Evolutionary conservation across 2,797 vertebrate species (phyloP).

Genomic region (Cirrhinus molitorella): DNA sequence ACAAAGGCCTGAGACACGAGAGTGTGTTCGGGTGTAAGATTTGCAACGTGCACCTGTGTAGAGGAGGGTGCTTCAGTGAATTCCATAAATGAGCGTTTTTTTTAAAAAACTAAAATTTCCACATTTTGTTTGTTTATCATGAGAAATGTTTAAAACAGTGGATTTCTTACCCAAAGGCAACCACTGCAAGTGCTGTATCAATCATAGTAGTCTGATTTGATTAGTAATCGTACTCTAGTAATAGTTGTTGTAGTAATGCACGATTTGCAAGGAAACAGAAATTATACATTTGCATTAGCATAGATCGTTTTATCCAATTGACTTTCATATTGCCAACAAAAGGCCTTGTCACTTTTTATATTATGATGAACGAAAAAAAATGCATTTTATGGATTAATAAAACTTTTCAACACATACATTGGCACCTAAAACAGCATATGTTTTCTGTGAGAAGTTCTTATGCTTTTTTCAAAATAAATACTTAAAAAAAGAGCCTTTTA

Average conservation of each 20-base stretch:
- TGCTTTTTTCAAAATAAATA: constrained; percentile 81
- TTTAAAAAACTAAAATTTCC: background rate
- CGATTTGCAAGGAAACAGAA: constrained; percentile 75
- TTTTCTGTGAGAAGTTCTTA: constrained; percentile 80
- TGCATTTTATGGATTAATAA: constrained; percentile 80
- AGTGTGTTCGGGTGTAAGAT: constrained; percentile 87
- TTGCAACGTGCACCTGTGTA: constrained; percentile 87
- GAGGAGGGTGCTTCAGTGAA: constrained; percentile 85
- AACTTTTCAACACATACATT: constrained; percentile 79
- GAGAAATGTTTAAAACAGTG: constrained; percentile 54
- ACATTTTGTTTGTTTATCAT: constrained; percentile 68
- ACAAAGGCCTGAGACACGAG: constrained; percentile 84
- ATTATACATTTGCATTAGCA: constrained; percentile 78
- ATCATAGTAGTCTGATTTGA: constrained; percentile 80
- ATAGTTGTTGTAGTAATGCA: constrained; percentile 82
- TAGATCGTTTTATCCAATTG: constrained; percentile 81
- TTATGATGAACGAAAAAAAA: constrained; percentile 72
- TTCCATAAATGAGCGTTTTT: constrained; percentile 83
- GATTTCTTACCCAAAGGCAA: constrained; percentile 77
- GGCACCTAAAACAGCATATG: constrained; percentile 51
- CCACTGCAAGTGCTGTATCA: constrained; percentile 83
- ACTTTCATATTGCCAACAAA: constrained; percentile 81
- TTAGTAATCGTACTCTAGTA: constrained; percentile 66
- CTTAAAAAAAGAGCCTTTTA: constrained; percentile 61
- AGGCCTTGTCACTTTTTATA: constrained; percentile 85